Percentiles rank a stretch among this genome's conserved stretches.
Evolutionary conservation across 2,113 vertebrate species (phyloP).

Genomic region (Plectropomus leopardus): DNA sequence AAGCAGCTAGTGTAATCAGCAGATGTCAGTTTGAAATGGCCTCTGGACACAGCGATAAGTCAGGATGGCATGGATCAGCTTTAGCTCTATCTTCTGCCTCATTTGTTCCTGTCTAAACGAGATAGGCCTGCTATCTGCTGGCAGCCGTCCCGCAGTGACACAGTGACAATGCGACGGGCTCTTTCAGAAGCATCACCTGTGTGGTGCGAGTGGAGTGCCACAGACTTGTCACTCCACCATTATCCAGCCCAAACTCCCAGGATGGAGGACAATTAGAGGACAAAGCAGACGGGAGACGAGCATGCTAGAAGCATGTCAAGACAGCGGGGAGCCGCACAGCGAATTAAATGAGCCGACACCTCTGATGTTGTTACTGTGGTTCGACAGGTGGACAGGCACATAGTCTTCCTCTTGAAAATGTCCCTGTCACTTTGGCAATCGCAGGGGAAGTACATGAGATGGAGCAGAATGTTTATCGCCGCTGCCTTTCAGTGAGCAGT

Average conservation of each 20-base stretch:
- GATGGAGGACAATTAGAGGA: slow-evolving; percentile 60
- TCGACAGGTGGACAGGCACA: slow-evolving; percentile 42
- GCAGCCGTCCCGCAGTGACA: slow-evolving; percentile 51
- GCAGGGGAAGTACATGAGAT: background rate
- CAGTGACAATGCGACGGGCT: slow-evolving; percentile 39
- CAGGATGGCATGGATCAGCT: slow-evolving; percentile 48
- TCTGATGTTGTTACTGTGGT: background rate
- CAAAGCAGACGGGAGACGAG: slow-evolving; percentile 28
- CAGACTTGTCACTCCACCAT: slow-evolving; percentile 52
- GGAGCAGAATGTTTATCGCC: slow-evolving; percentile 21
- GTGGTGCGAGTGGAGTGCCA: background rate
- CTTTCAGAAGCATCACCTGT: slow-evolving; percentile 59
- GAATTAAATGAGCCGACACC: slow-evolving; percentile 26
- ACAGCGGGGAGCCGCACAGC: background rate
- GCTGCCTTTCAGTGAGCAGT: slow-evolving; percentile 30
- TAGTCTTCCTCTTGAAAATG: slow-evolving; percentile 29
- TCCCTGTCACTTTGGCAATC: slow-evolving; percentile 1
- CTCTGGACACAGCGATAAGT: slow-evolving; percentile 64
- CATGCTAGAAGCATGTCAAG: background rate
- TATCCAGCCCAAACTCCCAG: slow-evolving; percentile 35
- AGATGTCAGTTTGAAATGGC: slow-evolving; percentile 35
- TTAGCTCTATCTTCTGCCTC: slow-evolving; percentile 50
- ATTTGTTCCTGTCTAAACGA: slow-evolving; percentile 73
- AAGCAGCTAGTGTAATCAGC: slow-evolving; percentile 37
- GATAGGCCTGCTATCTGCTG: slow-evolving; percentile 64